Evolutionary conservation across 2,888 invertebrate genomes (phyloP), one percentile per base, ranked within the genome.

Genomic region (Drosophila formosana): DNA sequence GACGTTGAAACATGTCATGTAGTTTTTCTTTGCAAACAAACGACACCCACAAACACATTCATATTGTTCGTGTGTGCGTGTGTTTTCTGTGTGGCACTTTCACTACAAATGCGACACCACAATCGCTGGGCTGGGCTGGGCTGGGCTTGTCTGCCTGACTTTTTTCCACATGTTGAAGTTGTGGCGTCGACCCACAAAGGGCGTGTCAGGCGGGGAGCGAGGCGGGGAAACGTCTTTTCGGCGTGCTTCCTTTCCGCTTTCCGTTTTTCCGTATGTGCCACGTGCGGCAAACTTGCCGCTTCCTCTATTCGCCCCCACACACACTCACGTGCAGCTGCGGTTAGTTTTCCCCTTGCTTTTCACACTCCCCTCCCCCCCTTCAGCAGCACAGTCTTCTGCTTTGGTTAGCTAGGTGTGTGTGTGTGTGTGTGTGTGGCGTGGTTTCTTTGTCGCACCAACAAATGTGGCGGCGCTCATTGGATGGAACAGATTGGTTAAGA

Each of bases 361-460:
- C 45, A 4, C 41, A 13, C 23, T n/a, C 37, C 8, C 26, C n/a
- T 45, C 7, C 8, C 25, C 37, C 39, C 7, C 34, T 45, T 13
- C 50, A 18, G 53, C 49, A 49, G 51, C 56, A 58, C 60, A 58
- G 55, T 58, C 45, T 47, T 53, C 68, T 69, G 55, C 53, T 47
- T 62, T 72, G 67, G 60, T 61, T 57, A 58, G 47, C 51, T 55
- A 41, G 60, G 63, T 63, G 47, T 72, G 53, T 57, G 45, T 45
- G 41, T 34, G n/a, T n/a, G 26, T 47, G 66, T 43, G 58, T 62
- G 11, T 58, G 71, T 62, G 53, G 66, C 70, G 80, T 56, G 81
- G 82, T 82, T 82, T 79, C 81, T 82, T 82, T 82, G 81, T 80
- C 80, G 73, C 73, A 80, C 73, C 72, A 82, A 78, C 81, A 82